These are phyloP conservation scores for Zapus hudsonius DNA, from an alignment of 2,113 vertebrate species.

Conservation along the genomic window DNA sequence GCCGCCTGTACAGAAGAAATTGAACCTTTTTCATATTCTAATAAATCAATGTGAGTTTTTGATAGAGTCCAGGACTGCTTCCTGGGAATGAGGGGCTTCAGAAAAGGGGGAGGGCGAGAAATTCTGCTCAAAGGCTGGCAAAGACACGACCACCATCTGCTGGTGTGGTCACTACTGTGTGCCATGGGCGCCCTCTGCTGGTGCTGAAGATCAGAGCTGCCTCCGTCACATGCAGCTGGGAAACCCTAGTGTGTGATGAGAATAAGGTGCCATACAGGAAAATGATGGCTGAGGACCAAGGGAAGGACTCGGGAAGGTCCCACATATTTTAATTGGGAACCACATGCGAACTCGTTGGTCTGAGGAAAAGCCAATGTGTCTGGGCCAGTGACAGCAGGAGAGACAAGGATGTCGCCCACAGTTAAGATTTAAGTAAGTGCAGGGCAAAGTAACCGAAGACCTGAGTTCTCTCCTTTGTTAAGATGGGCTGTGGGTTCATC, in stretches of 20 bases:
- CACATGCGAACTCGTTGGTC: background rate
- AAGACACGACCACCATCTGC: background rate
- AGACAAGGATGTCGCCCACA: background rate
- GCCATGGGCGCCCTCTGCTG: background rate
- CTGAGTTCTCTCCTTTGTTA: conserved; percentile 10
- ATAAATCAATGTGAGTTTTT: conserved; percentile 90
- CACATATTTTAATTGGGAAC: background rate
- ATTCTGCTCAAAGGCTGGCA: background rate
- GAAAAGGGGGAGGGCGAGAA: background rate
- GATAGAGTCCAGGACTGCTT: conserved; percentile 63
- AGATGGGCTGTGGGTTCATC: background rate
- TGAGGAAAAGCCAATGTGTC: background rate
- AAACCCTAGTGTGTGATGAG: background rate
- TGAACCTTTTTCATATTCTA: conserved; percentile 89
- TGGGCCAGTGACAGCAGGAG: background rate
- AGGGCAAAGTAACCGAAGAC: background rate
- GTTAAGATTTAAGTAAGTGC: background rate
- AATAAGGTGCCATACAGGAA: too few relatives aligned
- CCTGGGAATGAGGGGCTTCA: conserved; percentile 17
- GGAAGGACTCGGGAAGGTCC: background rate
- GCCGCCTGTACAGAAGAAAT: conserved; percentile 83
- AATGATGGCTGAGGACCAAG: too few relatives aligned
- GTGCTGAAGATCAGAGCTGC: rapidly evolving
- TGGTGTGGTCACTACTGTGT: rapidly evolving
- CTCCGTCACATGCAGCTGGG: background rate